These are phyloP conservation scores for Gallinago paraguaiae DNA, from an alignment of 2,113 vertebrate genomes.

Conservation along the genomic window DNA sequence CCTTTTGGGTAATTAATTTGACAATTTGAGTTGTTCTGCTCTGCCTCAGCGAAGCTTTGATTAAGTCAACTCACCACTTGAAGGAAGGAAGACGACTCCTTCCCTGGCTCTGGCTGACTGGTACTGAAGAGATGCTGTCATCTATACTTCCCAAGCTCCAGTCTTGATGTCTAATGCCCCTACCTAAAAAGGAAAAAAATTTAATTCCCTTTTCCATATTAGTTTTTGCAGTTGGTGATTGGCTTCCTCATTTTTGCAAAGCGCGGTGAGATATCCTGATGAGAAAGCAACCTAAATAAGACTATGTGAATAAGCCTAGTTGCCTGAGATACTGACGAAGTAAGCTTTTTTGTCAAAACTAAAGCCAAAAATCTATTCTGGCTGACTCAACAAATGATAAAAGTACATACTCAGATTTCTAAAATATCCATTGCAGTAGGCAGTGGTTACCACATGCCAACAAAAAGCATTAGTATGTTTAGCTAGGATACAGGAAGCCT, in stretches of 20 bases:
- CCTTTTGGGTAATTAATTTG: neutral
- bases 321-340: neutral
- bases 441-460: neutral
- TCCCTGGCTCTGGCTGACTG: neutral
- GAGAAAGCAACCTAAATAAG: constrained; percentile 12
- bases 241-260: neutral
- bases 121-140: neutral
- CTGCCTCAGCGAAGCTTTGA: neutral
- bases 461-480: neutral
- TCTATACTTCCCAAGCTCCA: neutral
- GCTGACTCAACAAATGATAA: constrained; percentile 19
- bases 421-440: constrained; percentile 31
- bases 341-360: constrained; percentile 19
- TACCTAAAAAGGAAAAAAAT: neutral
- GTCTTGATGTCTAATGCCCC: neutral
- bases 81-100: neutral
- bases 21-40: neutral
- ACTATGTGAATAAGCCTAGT: neutral
- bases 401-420: neutral
- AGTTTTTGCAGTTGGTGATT: neutral
- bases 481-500: neutral
- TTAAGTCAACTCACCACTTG: neutral
- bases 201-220: neutral
- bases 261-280: neutral
- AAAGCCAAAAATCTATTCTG: neutral